Percentiles rank a stretch among this genome's conserved stretches.
Conservation (phyloP, 2,113 vertebrate species). For the Ibidorhyncha struthersii region DNA sequence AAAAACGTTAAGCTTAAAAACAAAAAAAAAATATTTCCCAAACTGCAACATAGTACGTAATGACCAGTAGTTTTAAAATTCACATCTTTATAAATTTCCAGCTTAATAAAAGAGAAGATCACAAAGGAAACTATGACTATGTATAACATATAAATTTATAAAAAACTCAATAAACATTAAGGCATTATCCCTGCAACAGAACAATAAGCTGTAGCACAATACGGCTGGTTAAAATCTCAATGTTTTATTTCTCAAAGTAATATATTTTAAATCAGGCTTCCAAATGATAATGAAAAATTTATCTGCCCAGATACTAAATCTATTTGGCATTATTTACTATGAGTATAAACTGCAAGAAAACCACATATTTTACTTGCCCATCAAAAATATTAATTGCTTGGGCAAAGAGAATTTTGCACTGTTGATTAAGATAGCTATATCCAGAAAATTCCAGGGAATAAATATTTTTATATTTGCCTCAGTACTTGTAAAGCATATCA, state of each 20-base stretch:
- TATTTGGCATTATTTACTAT: constrained; percentile 39
- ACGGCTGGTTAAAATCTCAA: constrained; percentile 50
- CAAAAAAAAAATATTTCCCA: constrained; percentile 5
- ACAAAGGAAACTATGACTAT: constrained; percentile 34
- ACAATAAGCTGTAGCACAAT: constrained; percentile 58
- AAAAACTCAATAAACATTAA: constrained; percentile 40
- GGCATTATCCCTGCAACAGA: constrained; percentile 48
- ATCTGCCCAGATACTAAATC: constrained; percentile 53
- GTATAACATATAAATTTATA: constrained; percentile 24
- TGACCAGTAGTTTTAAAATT: constrained; percentile 34
- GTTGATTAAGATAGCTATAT: constrained; percentile 69
- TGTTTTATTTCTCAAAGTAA: constrained; percentile 69
- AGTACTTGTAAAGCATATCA: constrained; percentile 38
- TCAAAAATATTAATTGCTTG: constrained; percentile 60
- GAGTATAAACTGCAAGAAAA: constrained; percentile 22
- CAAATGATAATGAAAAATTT: constrained; percentile 57
- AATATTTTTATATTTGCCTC: constrained; percentile 43
- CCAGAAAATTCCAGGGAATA: constrained; percentile 72
- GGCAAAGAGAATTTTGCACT: constrained; percentile 36
- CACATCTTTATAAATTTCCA: constrained; percentile 42
- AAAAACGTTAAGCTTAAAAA: constrained; percentile 25
- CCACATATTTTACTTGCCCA: constrained; percentile 45
- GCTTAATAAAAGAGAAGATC: constrained; percentile 57
- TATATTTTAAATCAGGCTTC: constrained; percentile 57
- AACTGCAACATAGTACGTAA: constrained; percentile 50